Evolutionary conservation across 2,113 vertebrate species (phyloP).

Genomic region (Brienomyrus brachyistius): DNA sequence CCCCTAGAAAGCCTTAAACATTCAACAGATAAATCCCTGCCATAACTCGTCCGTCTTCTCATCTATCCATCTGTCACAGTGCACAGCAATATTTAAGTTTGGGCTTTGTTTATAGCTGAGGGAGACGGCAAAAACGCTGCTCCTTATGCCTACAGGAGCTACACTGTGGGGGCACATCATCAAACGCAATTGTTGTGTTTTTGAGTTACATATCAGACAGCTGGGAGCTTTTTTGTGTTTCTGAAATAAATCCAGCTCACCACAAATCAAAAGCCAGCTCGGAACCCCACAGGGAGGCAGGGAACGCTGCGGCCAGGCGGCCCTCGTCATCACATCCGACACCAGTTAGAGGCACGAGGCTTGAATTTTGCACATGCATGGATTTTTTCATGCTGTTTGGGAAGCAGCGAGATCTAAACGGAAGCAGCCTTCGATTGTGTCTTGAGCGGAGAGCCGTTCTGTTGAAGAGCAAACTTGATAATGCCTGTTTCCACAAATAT

Average conservation of each 20-base stretch:
- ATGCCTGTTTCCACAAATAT: background rate
- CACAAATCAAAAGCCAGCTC: background rate
- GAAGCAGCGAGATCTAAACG: background rate
- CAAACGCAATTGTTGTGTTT: background rate
- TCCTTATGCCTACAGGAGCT: background rate
- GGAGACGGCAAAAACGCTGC: background rate
- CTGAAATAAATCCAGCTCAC: background rate
- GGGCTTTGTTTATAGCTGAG: background rate
- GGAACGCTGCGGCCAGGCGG: background rate
- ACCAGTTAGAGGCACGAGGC: background rate
- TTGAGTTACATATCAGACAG: background rate
- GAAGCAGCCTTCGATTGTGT: background rate
- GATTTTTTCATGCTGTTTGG: constrained; percentile 4
- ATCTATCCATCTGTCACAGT: background rate
- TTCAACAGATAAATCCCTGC: constrained; percentile 37
- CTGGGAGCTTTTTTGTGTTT: background rate
- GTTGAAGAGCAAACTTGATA: background rate
- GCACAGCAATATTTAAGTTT: background rate
- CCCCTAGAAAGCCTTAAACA: constrained; percentile 45
- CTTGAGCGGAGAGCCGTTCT: background rate
- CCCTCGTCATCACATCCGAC: background rate
- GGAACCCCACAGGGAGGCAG: background rate
- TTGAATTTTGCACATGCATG: constrained; percentile 11
- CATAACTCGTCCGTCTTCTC: constrained; percentile 1
- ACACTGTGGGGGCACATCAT: background rate